Conservation (phyloP, 2,113 vertebrate genomes). For the Centropus bengalensis region DNA sequence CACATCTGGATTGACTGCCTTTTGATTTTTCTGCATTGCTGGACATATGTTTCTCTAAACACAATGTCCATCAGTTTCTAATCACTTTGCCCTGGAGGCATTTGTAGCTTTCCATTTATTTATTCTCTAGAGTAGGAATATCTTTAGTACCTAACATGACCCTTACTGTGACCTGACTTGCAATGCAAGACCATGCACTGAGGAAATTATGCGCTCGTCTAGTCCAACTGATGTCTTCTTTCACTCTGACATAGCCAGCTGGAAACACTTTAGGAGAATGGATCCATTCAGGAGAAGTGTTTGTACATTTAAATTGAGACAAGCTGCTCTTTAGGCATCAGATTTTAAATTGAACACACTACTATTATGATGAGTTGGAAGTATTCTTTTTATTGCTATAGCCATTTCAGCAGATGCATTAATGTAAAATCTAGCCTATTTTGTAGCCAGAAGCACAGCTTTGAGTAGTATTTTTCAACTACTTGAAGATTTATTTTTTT, state of each 20-base stretch:
- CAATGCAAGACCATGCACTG: conserved; percentile 26
- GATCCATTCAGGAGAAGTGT: conserved; percentile 45
- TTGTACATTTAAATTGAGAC: conserved; percentile 56
- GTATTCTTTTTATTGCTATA: conserved; percentile 2
- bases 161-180: conserved; percentile 29
- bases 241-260: conserved; percentile 43
- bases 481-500: neutral
- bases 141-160: conserved; percentile 59
- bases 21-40: conserved; percentile 28
- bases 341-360: conserved; percentile 44
- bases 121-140: conserved; percentile 44
- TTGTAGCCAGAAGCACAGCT: neutral
- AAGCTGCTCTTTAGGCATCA: conserved; percentile 49
- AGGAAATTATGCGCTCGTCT: conserved; percentile 26
- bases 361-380: conserved; percentile 9
- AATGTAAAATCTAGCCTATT: neutral
- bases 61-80: conserved; percentile 45
- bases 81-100: conserved; percentile 29
- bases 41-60: conserved; percentile 45
- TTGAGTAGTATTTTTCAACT: neutral
- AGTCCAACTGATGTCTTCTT: conserved; percentile 35
- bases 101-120: conserved; percentile 47
- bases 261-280: conserved; percentile 54
- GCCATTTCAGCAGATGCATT: neutral
- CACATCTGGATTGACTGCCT: conserved; percentile 46